Evolutionary conservation across 2,888 invertebrate genomes (phyloP).

Genomic region (Gibbula magus): DNA sequence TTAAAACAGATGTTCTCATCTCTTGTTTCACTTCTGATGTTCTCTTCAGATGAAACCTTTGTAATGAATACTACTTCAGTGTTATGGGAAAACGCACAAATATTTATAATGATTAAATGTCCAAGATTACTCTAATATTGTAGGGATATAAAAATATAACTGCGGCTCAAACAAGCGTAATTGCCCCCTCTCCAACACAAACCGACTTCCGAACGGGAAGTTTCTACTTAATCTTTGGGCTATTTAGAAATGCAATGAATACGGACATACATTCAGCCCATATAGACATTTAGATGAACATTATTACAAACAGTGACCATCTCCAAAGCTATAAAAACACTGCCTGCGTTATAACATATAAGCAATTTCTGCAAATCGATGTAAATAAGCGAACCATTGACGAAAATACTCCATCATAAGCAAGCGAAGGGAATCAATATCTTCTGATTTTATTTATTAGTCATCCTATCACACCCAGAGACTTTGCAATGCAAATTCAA

Average conservation of each 20-base stretch:
- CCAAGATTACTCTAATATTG: not conserved
- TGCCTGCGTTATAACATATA: not conserved
- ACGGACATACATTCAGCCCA: not conserved
- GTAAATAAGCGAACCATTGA: not conserved
- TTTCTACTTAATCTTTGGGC: not conserved
- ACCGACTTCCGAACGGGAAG: not conserved
- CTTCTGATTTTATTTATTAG: not conserved
- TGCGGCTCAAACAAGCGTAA: not conserved
- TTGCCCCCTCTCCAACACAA: not conserved
- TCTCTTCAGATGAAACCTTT: not conserved
- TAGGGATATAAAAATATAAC: not conserved
- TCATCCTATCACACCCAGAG: too few species aligned
- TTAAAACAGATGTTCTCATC: too few species aligned
- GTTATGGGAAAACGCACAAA: not conserved
- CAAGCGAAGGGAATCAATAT: not conserved
- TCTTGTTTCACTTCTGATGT: too few species aligned
- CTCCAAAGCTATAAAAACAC: not conserved
- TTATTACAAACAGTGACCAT: not conserved
- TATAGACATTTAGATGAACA: not conserved
- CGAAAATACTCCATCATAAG: not conserved
- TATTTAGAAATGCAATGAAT: not conserved
- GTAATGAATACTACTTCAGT: not conserved
- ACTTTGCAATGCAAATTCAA: too few species aligned
- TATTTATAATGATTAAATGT: conserved; percentile 13
- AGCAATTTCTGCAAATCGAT: not conserved